A percentile compares a stretch with the other conserved stretches of the same genome.
phyloP scores from a whole-genome alignment of 2,888 invertebrate genomes.

The Lottia gigantea region DNA sequence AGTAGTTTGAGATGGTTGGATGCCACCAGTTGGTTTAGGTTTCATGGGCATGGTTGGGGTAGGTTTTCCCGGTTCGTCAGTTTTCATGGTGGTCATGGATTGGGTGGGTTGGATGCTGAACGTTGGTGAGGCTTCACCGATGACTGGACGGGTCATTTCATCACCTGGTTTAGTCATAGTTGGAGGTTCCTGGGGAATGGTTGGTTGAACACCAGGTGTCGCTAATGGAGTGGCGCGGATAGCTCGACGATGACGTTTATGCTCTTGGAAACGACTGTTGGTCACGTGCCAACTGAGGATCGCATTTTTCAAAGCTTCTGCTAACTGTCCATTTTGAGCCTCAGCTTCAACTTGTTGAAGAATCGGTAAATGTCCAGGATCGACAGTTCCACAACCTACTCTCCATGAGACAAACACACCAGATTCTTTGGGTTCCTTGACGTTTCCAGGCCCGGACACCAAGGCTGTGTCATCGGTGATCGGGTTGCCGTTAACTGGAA shows the following conservation, averaged over 20 bases:
- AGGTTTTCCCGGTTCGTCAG: conserved; percentile 21
- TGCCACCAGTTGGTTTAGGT: conserved; percentile 11
- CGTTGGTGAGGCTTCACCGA: conserved; percentile 65
- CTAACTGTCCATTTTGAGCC: conserved; percentile 79
- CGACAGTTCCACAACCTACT: conserved; percentile 82
- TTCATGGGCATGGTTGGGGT: conserved; percentile 11
- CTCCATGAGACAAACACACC: conserved; percentile 68
- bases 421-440: conserved; percentile 42
- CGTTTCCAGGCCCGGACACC: conserved; percentile 63
- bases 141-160: conserved; percentile 60
- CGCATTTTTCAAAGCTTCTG: conserved; percentile 77
- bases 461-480: conserved; percentile 61
- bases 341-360: conserved; percentile 79
- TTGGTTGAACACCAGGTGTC: conserved; percentile 56
- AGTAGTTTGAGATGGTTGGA: conserved; percentile 25
- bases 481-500: conserved; percentile 53
- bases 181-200: conserved; percentile 38
- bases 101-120: conserved; percentile 50
- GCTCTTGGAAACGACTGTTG: conserved; percentile 67
- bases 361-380: conserved; percentile 75
- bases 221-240: conserved; percentile 55
- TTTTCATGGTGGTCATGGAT: conserved; percentile 35
- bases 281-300: conserved; percentile 80
- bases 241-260: conserved; percentile 60
- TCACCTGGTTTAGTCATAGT: conserved; percentile 40